Base-by-base conservation (phyloP, 2,113 vertebrate species). In the Misgurnus mizolepis region DNA sequence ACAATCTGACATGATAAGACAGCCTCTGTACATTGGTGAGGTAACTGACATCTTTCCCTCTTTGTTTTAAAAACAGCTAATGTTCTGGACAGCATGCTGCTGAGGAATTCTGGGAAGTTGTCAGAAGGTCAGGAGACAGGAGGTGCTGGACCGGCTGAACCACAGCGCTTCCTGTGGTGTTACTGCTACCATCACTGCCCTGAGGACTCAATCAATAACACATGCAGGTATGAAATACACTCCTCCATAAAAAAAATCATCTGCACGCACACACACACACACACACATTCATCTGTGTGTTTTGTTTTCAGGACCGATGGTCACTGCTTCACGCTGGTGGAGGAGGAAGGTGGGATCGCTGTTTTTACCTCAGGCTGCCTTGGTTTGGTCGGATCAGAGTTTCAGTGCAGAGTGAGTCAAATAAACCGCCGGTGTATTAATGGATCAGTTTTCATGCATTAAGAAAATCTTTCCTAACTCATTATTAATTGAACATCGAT, bases 301-400 rank as follows among this genome's bases (percentile, higher is more conserved):
- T 18, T 53, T 67, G 10, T 82, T 84, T 82, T 8, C 85, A 99
- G 97, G 91, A 98, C 97, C 1, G 95, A 98, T 83, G 97, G 97
- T 60, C 96, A 95, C 87, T 99, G 97, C 89, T 99, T 98, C 88
- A 97, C 96, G 2, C 97, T 99, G 91, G 94, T 98, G 90, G 97
- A 98, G 86, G 97, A 97, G 60, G 95, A 95, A 39, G 94, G 93
- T 0, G 97, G 96, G 15, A 90, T 92, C 39, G 93, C 94, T 39
- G 87, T 96, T 41, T 86, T 96, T 61, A 96, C 95, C n/a, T 96
- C 96, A 9, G 97, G 97, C 40, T 99, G 97, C 82, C 91, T 99
- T 62, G 95, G 95, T 67, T 89, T 94, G 60, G 93, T 93, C 18
- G 97, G 97, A 58, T 98, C 96, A 0, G 95, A 97, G 85, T 98